Base-by-base conservation (phyloP, 1,140 invertebrate genomes). In the Trissolcus basalis region DNA sequence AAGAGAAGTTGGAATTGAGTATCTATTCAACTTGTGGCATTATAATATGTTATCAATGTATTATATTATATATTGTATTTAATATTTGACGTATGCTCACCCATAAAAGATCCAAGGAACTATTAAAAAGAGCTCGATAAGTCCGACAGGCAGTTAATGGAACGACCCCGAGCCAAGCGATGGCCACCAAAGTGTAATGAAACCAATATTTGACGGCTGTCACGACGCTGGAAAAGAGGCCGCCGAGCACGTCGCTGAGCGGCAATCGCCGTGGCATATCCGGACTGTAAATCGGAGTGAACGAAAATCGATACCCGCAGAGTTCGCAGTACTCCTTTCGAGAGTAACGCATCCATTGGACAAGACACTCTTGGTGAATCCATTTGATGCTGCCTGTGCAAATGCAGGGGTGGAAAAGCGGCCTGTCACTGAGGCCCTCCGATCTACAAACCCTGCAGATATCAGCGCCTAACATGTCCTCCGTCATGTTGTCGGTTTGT, bases 341-440 rank as follows among this genome's bases (percentile, higher is more conserved):
- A 45, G 97, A 98, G 87, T 99, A 99, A 59, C 94, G 91, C 93
- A 96, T 96, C 95, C 95, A 96, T 87, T 96, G 95, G 67, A 96
- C 92, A 33, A 96, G 88, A 85, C 94, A 96, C 82, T 96, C 94
- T 86, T 99, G 97, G 88, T 99, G 98, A 47, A 99, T 99, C 91
- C 95, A 99, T 90, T 99, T 99, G 68, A 99, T 99, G 72, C 96
- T 98, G 44, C 98, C 98, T 9, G 97, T 98, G 86, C 98, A 99
- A 53, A 99, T 97, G 88, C 98, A 99, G 0, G 98, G 98, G 90
- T 99, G 97, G 86, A 97, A 99, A 3, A 99, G 89, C 0, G 96
- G 96, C 75, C 96, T 91, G 71, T 97, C 96, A 8, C 91, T 81
- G 27, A 93, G 89, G 36, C 94, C 97, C 85, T 99, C 97, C 72